These are phyloP conservation scores for Drosophila tsacasi DNA, from an alignment of 1,140 invertebrate species.

Conservation along the genomic window DNA sequence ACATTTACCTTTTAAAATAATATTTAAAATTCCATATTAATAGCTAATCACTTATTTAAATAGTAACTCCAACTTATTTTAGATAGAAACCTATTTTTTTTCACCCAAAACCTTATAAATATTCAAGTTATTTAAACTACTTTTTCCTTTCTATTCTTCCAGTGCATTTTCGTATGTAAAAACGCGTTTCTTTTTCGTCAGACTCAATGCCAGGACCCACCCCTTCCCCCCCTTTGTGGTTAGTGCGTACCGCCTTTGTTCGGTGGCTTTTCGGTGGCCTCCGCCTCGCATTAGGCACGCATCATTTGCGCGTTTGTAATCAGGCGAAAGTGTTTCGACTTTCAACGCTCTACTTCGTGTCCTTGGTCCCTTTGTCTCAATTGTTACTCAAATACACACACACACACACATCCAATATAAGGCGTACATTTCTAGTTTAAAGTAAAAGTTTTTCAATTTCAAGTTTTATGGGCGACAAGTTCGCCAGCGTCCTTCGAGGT, in stretches of 20 bases:
- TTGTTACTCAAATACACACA: constrained; percentile 36
- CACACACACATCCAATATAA: constrained; percentile 17
- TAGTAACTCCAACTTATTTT: too few relatives aligned
- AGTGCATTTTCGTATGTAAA: constrained; percentile 50
- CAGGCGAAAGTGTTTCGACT: constrained; percentile 80
- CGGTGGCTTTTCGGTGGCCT: constrained; percentile 23
- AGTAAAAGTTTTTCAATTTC: constrained; percentile 82
- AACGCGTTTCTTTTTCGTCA: constrained; percentile 29
- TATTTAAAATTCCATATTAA: too few relatives aligned
- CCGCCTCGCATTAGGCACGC: constrained; percentile 76
- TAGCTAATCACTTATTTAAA: too few relatives aligned
- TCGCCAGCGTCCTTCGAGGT: constrained; percentile 41
- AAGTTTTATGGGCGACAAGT: constrained; percentile 80
- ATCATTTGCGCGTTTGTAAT: constrained; percentile 83
- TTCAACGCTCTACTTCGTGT: constrained; percentile 32
- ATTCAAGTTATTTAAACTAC: not conserved
- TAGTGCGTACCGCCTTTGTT: constrained; percentile 33
- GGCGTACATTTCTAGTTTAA: constrained; percentile 68
- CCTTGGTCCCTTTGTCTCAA: constrained; percentile 58
- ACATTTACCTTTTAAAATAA: too few relatives aligned
- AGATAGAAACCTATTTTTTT: too few relatives aligned
- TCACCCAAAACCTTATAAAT: too few relatives aligned
- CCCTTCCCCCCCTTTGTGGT: constrained; percentile 34
- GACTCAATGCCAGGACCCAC: constrained; percentile 15
- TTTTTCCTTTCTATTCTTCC: not conserved